phyloP scores from a whole-genome alignment of 30 jellyfish, hydroid and myxozoan species.

The Cassiopea andromeda region DNA sequence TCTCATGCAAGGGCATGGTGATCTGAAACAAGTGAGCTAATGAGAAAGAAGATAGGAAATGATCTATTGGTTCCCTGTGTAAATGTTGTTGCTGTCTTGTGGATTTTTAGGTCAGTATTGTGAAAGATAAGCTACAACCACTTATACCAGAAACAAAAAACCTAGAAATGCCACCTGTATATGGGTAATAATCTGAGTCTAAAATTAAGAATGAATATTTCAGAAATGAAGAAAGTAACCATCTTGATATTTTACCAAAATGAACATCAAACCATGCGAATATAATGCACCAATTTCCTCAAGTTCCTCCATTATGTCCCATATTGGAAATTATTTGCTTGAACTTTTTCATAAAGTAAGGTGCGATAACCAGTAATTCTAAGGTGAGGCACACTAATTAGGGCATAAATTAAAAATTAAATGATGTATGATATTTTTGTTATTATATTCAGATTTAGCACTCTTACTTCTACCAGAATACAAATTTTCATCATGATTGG shows the following conservation, averaged over 20 bases:
- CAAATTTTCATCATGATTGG: conserved; percentile 4
- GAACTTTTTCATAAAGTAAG: neutral
- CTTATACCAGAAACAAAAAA: no score
- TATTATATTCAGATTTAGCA: neutral
- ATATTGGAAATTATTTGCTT: neutral
- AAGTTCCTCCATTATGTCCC: neutral
- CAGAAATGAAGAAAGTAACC: conserved; percentile 6
- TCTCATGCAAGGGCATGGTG: no score
- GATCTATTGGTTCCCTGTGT: no score
- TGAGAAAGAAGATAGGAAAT: no score
- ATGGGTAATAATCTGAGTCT: no score
- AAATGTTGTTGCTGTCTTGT: no score
- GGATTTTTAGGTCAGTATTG: no score
- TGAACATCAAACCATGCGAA: conserved; percentile 5
- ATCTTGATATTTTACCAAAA: neutral
- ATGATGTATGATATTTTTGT: neutral
- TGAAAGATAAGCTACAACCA: no score
- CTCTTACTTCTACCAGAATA: conserved; percentile 2
- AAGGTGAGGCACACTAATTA: conserved; percentile 13
- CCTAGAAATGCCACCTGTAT: no score
- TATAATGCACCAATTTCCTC: neutral
- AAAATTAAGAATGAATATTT: neutral
- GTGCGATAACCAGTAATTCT: neutral
- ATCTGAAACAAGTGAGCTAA: no score
- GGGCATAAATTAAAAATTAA: neutral